Evolutionary conservation across 1,140 invertebrate genomes (phyloP).

Genomic region (Diachasma alloeum): DNA sequence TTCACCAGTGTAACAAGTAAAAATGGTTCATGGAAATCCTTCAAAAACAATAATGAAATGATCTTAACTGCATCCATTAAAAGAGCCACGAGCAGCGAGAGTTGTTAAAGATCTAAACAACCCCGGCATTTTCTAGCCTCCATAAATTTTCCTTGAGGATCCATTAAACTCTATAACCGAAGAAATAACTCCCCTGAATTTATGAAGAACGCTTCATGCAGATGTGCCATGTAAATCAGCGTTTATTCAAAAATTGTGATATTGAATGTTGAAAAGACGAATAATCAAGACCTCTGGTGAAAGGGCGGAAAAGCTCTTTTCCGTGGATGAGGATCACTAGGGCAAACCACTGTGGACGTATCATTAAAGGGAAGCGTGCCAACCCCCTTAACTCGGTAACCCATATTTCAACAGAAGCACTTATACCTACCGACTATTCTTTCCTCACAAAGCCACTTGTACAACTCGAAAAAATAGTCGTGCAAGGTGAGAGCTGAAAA

Average conservation of each 20-base stretch:
- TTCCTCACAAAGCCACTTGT: conserved; percentile 59
- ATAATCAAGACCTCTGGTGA: neutral
- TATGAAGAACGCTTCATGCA: neutral
- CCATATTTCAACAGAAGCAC: conserved; percentile 61
- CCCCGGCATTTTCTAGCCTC: neutral
- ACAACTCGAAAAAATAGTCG: conserved; percentile 48
- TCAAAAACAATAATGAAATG: no score
- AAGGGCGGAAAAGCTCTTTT: neutral
- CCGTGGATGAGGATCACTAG: conserved; percentile 2
- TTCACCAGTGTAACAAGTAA: no score
- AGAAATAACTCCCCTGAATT: neutral
- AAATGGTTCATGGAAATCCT: no score
- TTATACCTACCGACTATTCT: conserved; percentile 57
- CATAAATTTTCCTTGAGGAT: neutral
- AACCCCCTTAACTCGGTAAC: conserved; percentile 59
- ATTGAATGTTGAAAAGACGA: neutral
- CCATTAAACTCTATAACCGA: neutral
- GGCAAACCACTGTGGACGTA: conserved; percentile 36
- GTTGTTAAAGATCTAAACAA: neutral
- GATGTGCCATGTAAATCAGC: neutral
- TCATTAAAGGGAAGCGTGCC: conserved; percentile 49
- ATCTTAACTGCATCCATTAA: no score
- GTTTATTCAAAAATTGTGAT: neutral
- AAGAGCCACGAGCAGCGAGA: no score
- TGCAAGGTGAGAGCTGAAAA: conserved; percentile 31